Percentiles rank a stretch among this genome's conserved stretches.
These are phyloP conservation scores for Pharmacophagus antenor DNA, from an alignment of 2,888 invertebrate genomes.

Conservation along the genomic window DNA sequence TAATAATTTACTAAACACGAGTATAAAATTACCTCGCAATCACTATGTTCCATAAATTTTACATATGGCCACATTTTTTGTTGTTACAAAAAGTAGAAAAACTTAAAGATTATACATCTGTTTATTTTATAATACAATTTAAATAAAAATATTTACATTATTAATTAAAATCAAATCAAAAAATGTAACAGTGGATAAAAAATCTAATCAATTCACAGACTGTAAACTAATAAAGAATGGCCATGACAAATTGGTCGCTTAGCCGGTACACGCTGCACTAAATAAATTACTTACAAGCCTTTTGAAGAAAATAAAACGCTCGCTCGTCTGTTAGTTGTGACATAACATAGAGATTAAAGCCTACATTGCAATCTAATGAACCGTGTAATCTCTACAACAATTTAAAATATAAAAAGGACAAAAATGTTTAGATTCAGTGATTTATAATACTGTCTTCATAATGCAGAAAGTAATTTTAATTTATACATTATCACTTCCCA, in stretches of 20 bases:
- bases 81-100: too few relatives aligned
- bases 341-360: constrained; percentile 37
- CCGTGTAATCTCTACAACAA: constrained; percentile 37
- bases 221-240: constrained; percentile 60
- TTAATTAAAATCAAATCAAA: background rate
- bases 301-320: constrained; percentile 43
- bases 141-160: background rate
- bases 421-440: too few relatives aligned
- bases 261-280: constrained; percentile 53
- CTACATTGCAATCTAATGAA: constrained; percentile 35
- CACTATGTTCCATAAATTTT: too few relatives aligned
- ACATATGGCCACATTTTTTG: too few relatives aligned
- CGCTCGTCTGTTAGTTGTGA: constrained; percentile 42
- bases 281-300: constrained; percentile 58
- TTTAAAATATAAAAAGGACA: constrained; percentile 35
- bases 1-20: too few relatives aligned
- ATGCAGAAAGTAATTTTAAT: too few relatives aligned
- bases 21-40: too few relatives aligned
- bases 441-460: too few relatives aligned
- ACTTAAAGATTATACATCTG: too few relatives aligned
- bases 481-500: too few relatives aligned
- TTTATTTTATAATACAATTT: too few relatives aligned
- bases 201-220: constrained; percentile 35
- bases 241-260: constrained; percentile 66
- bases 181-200: constrained; percentile 4